Conservation (phyloP, 30 jellyfish, hydroid and myxozoan genomes). For the Mastigias papua region DNA sequence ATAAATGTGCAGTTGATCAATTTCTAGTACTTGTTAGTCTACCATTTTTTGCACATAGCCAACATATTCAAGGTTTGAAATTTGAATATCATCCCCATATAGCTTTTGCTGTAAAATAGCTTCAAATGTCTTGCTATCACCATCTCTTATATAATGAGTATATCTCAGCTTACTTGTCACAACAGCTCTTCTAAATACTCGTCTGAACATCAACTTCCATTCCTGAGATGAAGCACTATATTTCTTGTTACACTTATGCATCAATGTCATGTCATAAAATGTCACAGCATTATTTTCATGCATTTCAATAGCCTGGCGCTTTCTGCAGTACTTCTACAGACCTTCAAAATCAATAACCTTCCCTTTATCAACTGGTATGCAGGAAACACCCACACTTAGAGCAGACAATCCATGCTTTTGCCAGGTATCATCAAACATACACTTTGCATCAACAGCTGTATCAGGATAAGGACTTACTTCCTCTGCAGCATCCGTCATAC, state of each 20-base stretch:
- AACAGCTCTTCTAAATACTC: conserved; percentile 42
- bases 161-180: conserved; percentile 18
- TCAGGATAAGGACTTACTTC: background rate
- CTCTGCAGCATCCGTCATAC: conserved; percentile 16
- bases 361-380: conserved; percentile 1
- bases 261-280: background rate
- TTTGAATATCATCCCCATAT: conserved; percentile 44
- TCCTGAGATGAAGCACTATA: conserved; percentile 43
- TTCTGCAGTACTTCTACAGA: background rate
- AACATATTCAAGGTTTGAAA: conserved; percentile 28
- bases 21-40: conserved; percentile 13
- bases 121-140: conserved; percentile 48
- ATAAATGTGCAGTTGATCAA: conserved; percentile 41
- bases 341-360: conserved; percentile 1
- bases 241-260: conserved; percentile 6
- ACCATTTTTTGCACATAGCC: conserved; percentile 58
- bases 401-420: conserved; percentile 36
- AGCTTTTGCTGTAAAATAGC: conserved; percentile 21
- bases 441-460: conserved; percentile 10
- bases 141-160: conserved; percentile 50
- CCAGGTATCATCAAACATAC: conserved; percentile 55
- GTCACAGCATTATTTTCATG: background rate
- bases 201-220: conserved; percentile 65
- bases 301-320: background rate
- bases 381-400: background rate